A percentile compares a stretch with the other conserved stretches of the same genome.
Conservation (phyloP, 2,888 invertebrate species). For the Minunthozetes semirufus region DNA sequence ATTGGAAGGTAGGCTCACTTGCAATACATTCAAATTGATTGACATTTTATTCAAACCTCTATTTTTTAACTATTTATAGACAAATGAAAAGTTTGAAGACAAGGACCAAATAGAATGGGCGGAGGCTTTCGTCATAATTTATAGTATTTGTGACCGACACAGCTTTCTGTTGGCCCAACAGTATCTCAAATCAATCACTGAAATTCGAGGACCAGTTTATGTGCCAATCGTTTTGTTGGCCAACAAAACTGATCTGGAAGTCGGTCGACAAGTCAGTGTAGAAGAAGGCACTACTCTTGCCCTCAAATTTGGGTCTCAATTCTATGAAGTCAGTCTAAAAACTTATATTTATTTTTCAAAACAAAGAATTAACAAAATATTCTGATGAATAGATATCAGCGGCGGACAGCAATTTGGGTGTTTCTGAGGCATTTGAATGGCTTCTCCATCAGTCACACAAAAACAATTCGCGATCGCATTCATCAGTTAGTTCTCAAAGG, state of each 20-base stretch:
- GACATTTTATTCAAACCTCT: neutral
- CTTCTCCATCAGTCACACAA: constrained; percentile 1
- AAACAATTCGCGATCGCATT: constrained; percentile 1
- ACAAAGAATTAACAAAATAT: neutral
- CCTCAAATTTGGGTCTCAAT: constrained; percentile 15
- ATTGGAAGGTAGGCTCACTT: constrained; percentile 62
- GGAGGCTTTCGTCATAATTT: constrained; percentile 68
- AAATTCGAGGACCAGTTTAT: constrained; percentile 54
- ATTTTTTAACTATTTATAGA: neutral
- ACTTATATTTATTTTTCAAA: neutral
- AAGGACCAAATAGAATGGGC: constrained; percentile 64
- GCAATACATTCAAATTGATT: neutral
- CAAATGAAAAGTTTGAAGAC: neutral
- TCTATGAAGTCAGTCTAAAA: constrained; percentile 16
- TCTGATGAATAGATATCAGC: constrained; percentile 1
- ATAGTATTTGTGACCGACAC: constrained; percentile 65
- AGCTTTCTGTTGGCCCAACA: constrained; percentile 66
- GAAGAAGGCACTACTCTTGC: constrained; percentile 15
- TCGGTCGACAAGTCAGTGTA: constrained; percentile 44
- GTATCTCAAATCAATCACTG: constrained; percentile 60
- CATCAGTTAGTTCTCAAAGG: neutral
- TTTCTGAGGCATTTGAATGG: constrained; percentile 23
- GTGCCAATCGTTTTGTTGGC: constrained; percentile 65
- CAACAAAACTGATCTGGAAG: constrained; percentile 65
- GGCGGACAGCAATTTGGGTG: constrained; percentile 17